Conservation (phyloP, 2,888 invertebrate genomes). For the Tortricodes alternella region DNA sequence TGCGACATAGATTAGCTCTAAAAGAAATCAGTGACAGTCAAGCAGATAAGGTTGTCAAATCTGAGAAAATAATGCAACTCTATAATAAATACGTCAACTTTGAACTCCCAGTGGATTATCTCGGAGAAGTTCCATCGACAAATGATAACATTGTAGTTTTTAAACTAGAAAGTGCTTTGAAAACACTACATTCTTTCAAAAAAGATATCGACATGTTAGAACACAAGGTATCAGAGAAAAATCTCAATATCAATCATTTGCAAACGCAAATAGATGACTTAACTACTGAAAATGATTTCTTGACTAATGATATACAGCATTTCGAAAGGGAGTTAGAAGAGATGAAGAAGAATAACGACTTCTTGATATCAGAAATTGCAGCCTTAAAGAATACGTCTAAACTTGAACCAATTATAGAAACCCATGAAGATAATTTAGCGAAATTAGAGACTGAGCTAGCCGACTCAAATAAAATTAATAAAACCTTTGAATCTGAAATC, state of each 20-base stretch:
- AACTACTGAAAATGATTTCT: slow-evolving; percentile 74
- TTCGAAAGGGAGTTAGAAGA: slow-evolving; percentile 85
- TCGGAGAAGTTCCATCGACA: slow-evolving; percentile 70
- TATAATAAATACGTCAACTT: slow-evolving; percentile 76
- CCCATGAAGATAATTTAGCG: slow-evolving; percentile 86
- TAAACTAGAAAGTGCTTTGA: slow-evolving; percentile 80
- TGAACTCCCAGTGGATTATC: slow-evolving; percentile 73
- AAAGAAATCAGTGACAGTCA: slow-evolving; percentile 49
- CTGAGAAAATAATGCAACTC: slow-evolving; percentile 68
- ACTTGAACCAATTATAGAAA: slow-evolving; percentile 87
- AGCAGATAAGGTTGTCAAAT: slow-evolving; percentile 53
- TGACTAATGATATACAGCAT: slow-evolving; percentile 73
- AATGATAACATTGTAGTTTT: slow-evolving; percentile 62
- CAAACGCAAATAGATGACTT: slow-evolving; percentile 82
- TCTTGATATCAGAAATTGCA: slow-evolving; percentile 85
- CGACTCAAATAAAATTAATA: slow-evolving; percentile 81
- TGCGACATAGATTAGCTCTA: slow-evolving; percentile 63
- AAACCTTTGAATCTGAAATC: slow-evolving; percentile 83
- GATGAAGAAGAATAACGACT: slow-evolving; percentile 87
- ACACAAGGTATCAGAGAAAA: slow-evolving; percentile 81
- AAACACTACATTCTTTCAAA: slow-evolving; percentile 81
- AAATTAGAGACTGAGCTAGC: slow-evolving; percentile 86
- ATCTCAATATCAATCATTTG: slow-evolving; percentile 76
- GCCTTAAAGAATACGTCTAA: slow-evolving; percentile 85
- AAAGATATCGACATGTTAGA: slow-evolving; percentile 83